Base-by-base conservation (phyloP, 2,888 invertebrate genomes). In the Petrolisthes cinctipes region DNA sequence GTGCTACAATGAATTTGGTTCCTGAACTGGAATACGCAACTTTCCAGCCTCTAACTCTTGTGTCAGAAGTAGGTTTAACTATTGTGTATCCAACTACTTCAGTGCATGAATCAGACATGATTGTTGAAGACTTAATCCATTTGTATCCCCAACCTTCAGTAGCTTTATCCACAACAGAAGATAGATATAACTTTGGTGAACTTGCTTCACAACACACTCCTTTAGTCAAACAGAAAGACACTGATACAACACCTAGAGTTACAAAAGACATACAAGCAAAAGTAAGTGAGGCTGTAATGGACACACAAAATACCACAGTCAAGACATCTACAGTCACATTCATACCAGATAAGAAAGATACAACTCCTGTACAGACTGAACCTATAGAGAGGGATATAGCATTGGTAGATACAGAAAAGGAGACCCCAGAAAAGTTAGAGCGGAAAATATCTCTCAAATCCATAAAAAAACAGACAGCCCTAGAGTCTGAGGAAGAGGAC, bases 331-430 rank as follows among this genome's bases (percentile, higher is more conserved):
- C 73, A 17, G 68, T 61, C n/a, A 80, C 56, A 68, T 87, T 87
- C 61, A 88, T 75, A 75, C 87, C 81, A 81, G 81, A 84, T 66
- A 56, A 88, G 66, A 84, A 54, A 81, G 84, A 73, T 56, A 75
- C 80, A n/a, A 17, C 54, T 76, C 9, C 37, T 51, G 57, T 81
- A 57, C 68, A 82, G 79, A 80, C 56, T 82, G 84, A 81, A 80
- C 66, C 84, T 80, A 66, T 84, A 61, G 66, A 75, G 51, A 66
- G 51, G 71, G 66, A 75, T 54, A 73, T 23, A 68, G 54, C 81
- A 81, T 5, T 54, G 75, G 57, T 76, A 81, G 61, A 83, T 61
- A 73, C 53, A 51, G 78, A 82, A 54, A 75, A 20, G 14, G n/a
- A 14, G 23, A 57, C 61, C 17, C 79, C 75, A 76, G 84, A 88